Conservation (phyloP, 2,888 invertebrate species). For the Synanthedon formicaeformis region DNA sequence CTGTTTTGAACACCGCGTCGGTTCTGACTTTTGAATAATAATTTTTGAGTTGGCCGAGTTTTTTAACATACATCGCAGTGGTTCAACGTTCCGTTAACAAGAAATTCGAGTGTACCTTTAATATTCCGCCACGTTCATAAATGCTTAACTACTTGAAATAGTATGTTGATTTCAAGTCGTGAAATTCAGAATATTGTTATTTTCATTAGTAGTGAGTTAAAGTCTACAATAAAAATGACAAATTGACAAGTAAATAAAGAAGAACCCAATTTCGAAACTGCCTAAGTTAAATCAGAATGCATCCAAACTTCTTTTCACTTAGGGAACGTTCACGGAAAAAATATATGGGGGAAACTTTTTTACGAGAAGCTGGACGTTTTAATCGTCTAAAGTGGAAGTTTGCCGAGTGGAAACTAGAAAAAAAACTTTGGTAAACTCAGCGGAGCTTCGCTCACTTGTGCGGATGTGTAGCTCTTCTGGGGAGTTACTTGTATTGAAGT, state of each 20-base stretch:
- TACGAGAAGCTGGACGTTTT: neutral
- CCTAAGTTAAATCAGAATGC: neutral
- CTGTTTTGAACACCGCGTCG: conserved; percentile 5
- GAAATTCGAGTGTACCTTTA: too few relatives aligned
- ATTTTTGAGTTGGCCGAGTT: conserved; percentile 7
- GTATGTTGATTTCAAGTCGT: too few relatives aligned
- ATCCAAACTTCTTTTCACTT: neutral
- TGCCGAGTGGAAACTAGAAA: neutral
- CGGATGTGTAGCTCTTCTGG: neutral
- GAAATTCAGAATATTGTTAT: too few relatives aligned
- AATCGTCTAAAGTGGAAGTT: neutral
- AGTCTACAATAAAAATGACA: too few relatives aligned
- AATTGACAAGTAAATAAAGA: neutral
- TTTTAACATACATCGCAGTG: too few relatives aligned
- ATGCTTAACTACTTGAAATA: too few relatives aligned
- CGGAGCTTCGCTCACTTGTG: neutral
- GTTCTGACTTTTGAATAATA: conserved; percentile 25
- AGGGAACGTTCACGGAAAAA: neutral
- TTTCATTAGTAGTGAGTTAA: too few relatives aligned
- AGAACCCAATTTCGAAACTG: neutral
- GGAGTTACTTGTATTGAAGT: too few relatives aligned
- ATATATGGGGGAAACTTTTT: neutral
- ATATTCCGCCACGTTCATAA: too few relatives aligned
- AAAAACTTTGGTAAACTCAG: neutral
- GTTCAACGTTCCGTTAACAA: too few relatives aligned